Evolutionary conservation across 2,888 invertebrate species (phyloP).

Genomic region (Tanypteryx hageni): DNA sequence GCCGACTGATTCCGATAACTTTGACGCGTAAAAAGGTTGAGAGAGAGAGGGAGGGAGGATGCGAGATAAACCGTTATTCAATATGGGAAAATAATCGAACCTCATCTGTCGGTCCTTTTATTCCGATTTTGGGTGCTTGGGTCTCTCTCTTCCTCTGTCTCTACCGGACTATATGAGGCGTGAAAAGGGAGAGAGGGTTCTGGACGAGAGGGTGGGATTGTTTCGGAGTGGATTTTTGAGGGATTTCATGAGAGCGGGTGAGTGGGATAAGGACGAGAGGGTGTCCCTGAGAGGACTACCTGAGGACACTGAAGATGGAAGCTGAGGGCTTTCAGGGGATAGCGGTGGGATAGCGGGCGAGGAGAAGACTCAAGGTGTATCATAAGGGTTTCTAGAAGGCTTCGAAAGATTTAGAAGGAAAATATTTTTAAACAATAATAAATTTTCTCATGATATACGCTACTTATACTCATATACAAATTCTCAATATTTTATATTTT

Average conservation of each 20-base stretch:
- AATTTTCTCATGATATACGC: too few species aligned
- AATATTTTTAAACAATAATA: too few species aligned
- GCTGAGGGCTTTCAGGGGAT: neutral
- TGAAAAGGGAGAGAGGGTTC: neutral
- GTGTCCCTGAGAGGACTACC: conserved; percentile 12
- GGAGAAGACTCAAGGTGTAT: neutral
- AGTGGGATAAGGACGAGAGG: neutral
- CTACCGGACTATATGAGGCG: neutral
- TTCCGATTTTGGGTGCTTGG: neutral
- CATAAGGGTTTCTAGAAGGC: neutral
- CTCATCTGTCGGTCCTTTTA: too few species aligned
- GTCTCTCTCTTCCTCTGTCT: neutral
- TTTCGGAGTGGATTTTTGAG: neutral
- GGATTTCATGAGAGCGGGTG: neutral
- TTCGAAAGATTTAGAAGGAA: neutral
- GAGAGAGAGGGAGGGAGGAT: neutral
- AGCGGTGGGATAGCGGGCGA: neutral
- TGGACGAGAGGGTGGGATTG: neutral
- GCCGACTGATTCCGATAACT: neutral
- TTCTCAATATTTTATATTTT: too few species aligned
- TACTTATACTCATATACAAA: too few species aligned
- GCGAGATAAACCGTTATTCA: neutral
- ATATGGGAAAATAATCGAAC: conserved; percentile 24
- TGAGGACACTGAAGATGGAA: conserved; percentile 10
- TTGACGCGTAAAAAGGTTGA: neutral